Evolutionary conservation across 2,888 invertebrate genomes (phyloP).

Genomic region (Dasypolia templi): DNA sequence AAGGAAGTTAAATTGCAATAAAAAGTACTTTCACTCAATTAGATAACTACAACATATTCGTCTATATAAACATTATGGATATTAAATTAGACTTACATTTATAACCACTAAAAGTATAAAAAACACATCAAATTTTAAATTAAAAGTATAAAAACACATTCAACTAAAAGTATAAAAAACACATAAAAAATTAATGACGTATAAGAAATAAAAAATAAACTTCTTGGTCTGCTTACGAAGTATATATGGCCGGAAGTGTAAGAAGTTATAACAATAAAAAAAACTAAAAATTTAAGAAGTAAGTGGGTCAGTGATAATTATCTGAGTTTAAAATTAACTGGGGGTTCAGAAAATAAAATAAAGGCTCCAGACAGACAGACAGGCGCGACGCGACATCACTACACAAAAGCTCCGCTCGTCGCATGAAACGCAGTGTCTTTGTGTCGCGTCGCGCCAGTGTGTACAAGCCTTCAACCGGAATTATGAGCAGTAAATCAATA

Average conservation of each 20-base stretch:
- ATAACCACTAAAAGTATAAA: slow-evolving; percentile 31
- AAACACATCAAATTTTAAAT: slow-evolving; percentile 43
- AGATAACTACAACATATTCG: slow-evolving; percentile 33
- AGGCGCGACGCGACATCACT: too few relatives aligned
- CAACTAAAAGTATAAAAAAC: slow-evolving; percentile 34
- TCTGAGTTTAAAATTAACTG: slow-evolving; percentile 45
- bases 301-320: slow-evolving; percentile 57
- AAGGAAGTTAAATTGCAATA: slow-evolving; percentile 34
- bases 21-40: slow-evolving; percentile 44
- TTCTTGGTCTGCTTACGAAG: background rate
- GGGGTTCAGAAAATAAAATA: slow-evolving; percentile 33
- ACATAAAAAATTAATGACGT: slow-evolving; percentile 50
- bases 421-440: too few relatives aligned
- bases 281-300: slow-evolving; percentile 14
- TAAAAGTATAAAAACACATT: too few relatives aligned
- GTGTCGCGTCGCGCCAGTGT: too few relatives aligned
- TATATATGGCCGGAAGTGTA: slow-evolving; percentile 46
- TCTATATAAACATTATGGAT: slow-evolving; percentile 30
- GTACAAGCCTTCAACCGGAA: too few relatives aligned
- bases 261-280: slow-evolving; percentile 26
- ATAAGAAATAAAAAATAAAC: slow-evolving; percentile 51
- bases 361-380: too few relatives aligned
- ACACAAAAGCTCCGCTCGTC: too few relatives aligned
- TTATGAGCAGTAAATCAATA: slow-evolving; percentile 57
- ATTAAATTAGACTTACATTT: slow-evolving; percentile 39